Conservation (phyloP, 64 coral and sea anemone genomes). For the Montipora foliosa region DNA sequence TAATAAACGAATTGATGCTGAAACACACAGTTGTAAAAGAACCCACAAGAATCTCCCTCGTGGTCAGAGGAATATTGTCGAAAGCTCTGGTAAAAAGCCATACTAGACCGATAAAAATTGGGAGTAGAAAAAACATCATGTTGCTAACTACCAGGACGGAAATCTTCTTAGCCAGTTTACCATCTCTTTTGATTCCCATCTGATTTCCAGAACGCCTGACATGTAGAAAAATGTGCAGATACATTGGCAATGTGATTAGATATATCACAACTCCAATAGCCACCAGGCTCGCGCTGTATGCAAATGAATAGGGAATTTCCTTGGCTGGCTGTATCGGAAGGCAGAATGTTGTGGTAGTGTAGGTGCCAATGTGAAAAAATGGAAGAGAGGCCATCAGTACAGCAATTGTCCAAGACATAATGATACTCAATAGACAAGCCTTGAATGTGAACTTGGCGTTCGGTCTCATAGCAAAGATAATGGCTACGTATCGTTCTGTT, state of each 20-base stretch:
- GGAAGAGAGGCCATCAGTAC: conserved; percentile 49
- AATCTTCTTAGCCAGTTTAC: conserved; percentile 71
- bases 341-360: conserved; percentile 82
- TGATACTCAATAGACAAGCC: conserved; percentile 1
- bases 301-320: conserved; percentile 40
- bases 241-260: conserved; percentile 62
- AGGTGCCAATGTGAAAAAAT: conserved; percentile 69
- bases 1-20: conserved; percentile 78
- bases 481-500: conserved; percentile 71
- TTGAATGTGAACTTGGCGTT: conserved; percentile 37
- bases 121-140: conserved; percentile 77
- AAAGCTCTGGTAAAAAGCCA: conserved; percentile 75
- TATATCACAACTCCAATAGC: conserved; percentile 58
- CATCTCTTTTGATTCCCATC: conserved; percentile 68
- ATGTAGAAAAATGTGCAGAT: conserved; percentile 73
- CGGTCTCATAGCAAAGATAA: conserved; percentile 84
- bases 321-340: conserved; percentile 73
- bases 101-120: conserved; percentile 67
- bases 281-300: conserved; percentile 36
- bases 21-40: conserved; percentile 64
- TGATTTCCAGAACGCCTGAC: conserved; percentile 62
- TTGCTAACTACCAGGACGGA: conserved; percentile 76
- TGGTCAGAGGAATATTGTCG: conserved; percentile 53
- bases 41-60: conserved; percentile 76
- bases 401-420: conserved; percentile 54